Evolutionary conservation across 2,113 vertebrate genomes (phyloP).

Genomic region (Rallus limicola): DNA sequence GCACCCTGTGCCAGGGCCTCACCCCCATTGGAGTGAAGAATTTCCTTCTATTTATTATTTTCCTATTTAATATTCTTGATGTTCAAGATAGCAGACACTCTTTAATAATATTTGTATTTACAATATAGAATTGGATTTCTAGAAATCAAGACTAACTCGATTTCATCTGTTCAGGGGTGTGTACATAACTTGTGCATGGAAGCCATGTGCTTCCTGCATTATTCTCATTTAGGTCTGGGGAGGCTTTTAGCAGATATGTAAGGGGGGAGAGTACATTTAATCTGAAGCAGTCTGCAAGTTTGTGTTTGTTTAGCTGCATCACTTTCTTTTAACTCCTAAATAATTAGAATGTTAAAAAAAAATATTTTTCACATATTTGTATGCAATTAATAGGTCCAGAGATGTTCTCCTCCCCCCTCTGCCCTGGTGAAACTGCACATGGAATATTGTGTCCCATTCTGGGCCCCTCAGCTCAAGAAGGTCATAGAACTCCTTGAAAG

Average conservation of each 20-base stretch:
- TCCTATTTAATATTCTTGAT: too few species aligned
- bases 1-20: too few species aligned
- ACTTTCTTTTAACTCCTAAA: neutral
- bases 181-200: neutral
- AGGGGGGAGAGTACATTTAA: neutral
- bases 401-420: too few species aligned
- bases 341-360: neutral
- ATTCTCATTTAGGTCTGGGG: neutral
- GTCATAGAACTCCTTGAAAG: too few species aligned
- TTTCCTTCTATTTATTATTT: too few species aligned
- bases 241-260: neutral
- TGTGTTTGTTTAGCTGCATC: neutral
- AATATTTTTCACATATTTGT: neutral
- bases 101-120: neutral
- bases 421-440: too few species aligned
- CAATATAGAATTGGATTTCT: neutral
- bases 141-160: neutral
- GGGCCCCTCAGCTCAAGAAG: too few species aligned
- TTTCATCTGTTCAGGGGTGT: neutral
- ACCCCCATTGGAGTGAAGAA: too few species aligned
- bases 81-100: too few species aligned
- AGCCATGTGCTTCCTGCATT: neutral
- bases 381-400: too few species aligned
- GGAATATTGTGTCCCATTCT: too few species aligned
- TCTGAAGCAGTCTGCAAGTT: neutral